phyloP scores from a whole-genome alignment of 2,888 invertebrate species.

The Acanthosepion pharaonis region DNA sequence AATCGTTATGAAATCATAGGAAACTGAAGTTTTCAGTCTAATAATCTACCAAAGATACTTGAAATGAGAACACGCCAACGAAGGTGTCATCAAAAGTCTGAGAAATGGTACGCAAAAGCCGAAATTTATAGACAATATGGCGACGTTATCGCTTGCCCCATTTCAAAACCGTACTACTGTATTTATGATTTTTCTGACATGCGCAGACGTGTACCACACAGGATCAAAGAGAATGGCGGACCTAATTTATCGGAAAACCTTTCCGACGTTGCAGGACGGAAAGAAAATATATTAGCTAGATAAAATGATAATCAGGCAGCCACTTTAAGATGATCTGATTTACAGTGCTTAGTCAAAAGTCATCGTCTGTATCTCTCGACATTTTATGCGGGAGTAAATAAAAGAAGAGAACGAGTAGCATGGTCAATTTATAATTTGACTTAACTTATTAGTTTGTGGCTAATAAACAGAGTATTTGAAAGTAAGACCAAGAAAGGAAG shows the following conservation, averaged over 20 bases:
- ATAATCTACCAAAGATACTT: background rate
- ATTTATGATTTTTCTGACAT: background rate
- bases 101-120: background rate
- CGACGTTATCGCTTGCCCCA: background rate
- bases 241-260: slow-evolving; percentile 8
- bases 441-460: background rate
- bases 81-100: background rate
- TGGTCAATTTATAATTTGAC: background rate
- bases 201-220: slow-evolving; percentile 10
- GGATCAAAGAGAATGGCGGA: background rate
- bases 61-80: background rate
- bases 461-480: background rate
- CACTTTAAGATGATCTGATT: background rate
- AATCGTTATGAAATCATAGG: background rate
- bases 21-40: background rate
- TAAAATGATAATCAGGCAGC: background rate
- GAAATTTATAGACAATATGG: slow-evolving; percentile 6
- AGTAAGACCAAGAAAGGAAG: too few species aligned
- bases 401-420: background rate
- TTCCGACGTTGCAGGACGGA: background rate
- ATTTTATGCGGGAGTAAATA: background rate
- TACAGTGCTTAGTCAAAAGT: background rate
- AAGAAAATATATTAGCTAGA: background rate
- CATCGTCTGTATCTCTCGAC: background rate
- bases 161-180: background rate